phyloP scores from a whole-genome alignment of 1,140 invertebrate species.

The Drosophila malerkotliana region DNA sequence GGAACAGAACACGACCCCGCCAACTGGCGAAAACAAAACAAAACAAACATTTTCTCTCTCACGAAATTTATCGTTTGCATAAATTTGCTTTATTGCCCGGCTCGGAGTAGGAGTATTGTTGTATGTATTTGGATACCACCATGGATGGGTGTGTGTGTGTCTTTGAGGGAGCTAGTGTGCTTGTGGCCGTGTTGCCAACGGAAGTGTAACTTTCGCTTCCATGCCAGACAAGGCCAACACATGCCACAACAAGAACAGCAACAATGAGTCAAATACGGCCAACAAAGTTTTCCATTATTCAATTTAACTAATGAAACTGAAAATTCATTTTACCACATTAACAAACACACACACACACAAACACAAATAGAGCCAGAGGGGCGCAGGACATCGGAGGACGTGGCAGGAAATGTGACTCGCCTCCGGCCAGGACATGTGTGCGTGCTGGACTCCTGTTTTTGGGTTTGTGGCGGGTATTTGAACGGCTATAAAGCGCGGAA shows the following conservation, averaged over 20 bases:
- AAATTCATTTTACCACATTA: slow-evolving; percentile 83
- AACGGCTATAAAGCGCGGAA: slow-evolving; percentile 71
- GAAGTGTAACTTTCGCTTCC: slow-evolving; percentile 76
- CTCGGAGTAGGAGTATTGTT: slow-evolving; percentile 15
- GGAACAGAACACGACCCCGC: slow-evolving; percentile 10
- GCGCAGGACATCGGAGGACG: slow-evolving; percentile 30
- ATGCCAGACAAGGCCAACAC: slow-evolving; percentile 58
- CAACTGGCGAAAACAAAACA: slow-evolving; percentile 56
- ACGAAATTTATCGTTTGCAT: slow-evolving; percentile 83
- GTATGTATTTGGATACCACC: slow-evolving; percentile 2
- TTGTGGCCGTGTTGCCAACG: slow-evolving; percentile 40
- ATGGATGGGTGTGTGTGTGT: slow-evolving; percentile 6
- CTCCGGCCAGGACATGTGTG: slow-evolving; percentile 69
- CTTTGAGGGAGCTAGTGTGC: slow-evolving; percentile 17
- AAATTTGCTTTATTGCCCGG: slow-evolving; percentile 83
- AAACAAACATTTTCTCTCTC: slow-evolving; percentile 76
- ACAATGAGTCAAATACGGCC: slow-evolving; percentile 63
- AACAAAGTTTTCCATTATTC: slow-evolving; percentile 83
- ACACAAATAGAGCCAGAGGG: background rate
- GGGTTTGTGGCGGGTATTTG: slow-evolving; percentile 23
- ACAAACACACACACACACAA: slow-evolving; percentile 64
- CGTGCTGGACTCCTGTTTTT: slow-evolving; percentile 52
- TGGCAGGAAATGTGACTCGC: slow-evolving; percentile 61
- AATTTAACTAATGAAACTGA: slow-evolving; percentile 84
- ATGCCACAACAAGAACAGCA: slow-evolving; percentile 40